Base-by-base conservation (phyloP, 2,888 invertebrate species). In the Osedax frankpressi region DNA sequence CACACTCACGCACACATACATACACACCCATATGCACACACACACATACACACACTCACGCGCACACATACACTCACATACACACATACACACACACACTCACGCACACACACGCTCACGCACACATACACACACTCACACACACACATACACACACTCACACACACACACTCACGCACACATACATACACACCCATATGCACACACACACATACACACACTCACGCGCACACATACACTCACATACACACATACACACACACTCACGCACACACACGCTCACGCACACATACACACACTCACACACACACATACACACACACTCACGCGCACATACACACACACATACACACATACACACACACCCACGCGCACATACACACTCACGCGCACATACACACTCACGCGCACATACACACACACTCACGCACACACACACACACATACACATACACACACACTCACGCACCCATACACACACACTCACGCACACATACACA, bases 401-500 rank as follows among this genome's bases (percentile, higher is more conserved):
- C 62, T 24, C 62, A 62, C 62, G 25, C 62, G 25, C 62, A 62
- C 62, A 62, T 25, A 62, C 62, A 62, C 62, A 62, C 62, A 62
- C 62, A 62, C 62, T 25, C 62, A 62, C 62, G 26, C 62, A 62
- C 62, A 62, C 62, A 62, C 62, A 62, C 62, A 62, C 62, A 62
- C 62, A 62, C 62, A 62, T 26, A 62, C 62, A 62, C 62, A 62
- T 26, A 62, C 62, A 62, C 62, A 62, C 62, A 62, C 62, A 62
- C 3, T 25, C 62, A 62, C 62, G 26, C 62, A 62, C 62, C 2
- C 62, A 62, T 25, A 3, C 62, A 62, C 62, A 62, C 62, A 62
- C 62, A 3, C 62, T 24, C 62, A 3, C 62, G 25, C 62, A 62
- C 62, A 62, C 62, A 3, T 25, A 62, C 62, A 1, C 62, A 62